These are phyloP conservation scores for Yoshiicerus persimilis DNA, from an alignment of 1,140 invertebrate species.

Conservation along the genomic window DNA sequence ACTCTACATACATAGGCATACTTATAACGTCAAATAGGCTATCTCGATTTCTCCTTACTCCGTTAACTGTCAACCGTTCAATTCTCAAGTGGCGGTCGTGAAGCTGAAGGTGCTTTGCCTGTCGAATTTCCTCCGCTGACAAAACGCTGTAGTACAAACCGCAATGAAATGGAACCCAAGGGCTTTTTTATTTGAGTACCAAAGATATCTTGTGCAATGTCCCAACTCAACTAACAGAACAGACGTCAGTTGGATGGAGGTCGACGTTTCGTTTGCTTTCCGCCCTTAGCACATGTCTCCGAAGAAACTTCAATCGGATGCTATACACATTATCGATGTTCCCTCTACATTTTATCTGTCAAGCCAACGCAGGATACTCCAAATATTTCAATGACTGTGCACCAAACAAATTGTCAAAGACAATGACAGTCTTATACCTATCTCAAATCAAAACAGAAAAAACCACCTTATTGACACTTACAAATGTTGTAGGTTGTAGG, in stretches of 20 bases:
- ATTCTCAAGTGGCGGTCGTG: neutral
- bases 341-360: neutral
- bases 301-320: neutral
- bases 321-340: neutral
- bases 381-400: neutral
- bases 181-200: neutral
- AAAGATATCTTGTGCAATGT: conserved; percentile 1
- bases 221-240: neutral
- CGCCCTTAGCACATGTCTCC: neutral
- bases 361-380: neutral
- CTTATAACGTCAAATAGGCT: neutral
- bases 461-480: neutral
- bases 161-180: conserved; percentile 18
- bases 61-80: neutral
- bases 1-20: neutral
- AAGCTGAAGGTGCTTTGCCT: neutral
- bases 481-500: neutral
- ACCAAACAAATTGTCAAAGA: neutral
- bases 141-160: neutral
- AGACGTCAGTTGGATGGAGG: neutral
- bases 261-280: neutral
- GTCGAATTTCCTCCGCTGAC: neutral
- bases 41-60: neutral
- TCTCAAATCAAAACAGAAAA: neutral
- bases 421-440: neutral